Evolutionary conservation across 2,797 vertebrate species (phyloP), one percentile per base, ranked within the genome.

Genomic region (Spheniscus humboldti): DNA sequence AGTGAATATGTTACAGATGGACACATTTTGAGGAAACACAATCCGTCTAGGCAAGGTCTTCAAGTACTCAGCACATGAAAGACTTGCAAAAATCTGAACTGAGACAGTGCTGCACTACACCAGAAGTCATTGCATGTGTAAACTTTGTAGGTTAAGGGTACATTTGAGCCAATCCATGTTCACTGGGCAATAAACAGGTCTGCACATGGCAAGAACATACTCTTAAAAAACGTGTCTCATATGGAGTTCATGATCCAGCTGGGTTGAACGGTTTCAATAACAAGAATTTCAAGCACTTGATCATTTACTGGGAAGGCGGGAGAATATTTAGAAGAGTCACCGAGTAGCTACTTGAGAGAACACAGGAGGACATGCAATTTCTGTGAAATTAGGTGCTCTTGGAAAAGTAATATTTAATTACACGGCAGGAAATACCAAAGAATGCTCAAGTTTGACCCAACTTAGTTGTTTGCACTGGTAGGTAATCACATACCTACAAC

Each of bases 401-500:
- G 84, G 80, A 82, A 68, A 96, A 88, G 62, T 60, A 88, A 6
- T 55, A 62, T 89, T 96, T 93, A 87, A 96, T 89, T 75, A 90
- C 45, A 83, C 27, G 69, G 77, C 84, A 95, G 91, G 62, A 88
- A 89, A 97, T 43, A 93, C 56, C 81, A 77, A 88, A 90, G 86
- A 87, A 77, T 37, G 94, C 86, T 95, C 88, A 76, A 82, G 55
- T 93, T 92, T 92, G 88, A 95, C 94, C 86, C 91, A 86, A 47
- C 47, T 93, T 25, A 88, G 76, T 18, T 88, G 89, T 78, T 50
- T 92, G 93, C 55, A 73, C 78, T 63, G n/a, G 92, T 86, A 94
- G 78, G 76, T 17, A 78, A 57, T 90, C 81, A 95, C 67, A 79
- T 41, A 93, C 86, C 91, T 93, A 96, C 66, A 86, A 83, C 78